These are phyloP conservation scores for Pycnonotus jocosus DNA, from an alignment of 2,113 vertebrate species.

Conservation along the genomic window DNA sequence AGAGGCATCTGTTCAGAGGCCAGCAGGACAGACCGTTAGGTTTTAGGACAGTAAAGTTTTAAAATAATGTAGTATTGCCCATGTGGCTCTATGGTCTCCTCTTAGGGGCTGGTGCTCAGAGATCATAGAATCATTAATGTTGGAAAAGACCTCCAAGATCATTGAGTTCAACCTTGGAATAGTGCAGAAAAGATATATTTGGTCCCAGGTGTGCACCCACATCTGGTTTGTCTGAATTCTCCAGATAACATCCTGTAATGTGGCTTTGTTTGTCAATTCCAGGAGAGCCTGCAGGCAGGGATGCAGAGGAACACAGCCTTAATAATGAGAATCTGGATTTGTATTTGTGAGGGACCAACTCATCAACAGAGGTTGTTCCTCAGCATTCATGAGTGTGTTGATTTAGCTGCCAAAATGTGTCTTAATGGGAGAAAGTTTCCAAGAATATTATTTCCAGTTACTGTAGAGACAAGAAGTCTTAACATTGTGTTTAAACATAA, in stretches of 20 bases:
- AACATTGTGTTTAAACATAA: not conserved
- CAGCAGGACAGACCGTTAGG: accelerated
- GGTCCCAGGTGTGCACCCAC: not conserved
- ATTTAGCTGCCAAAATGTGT: not conserved
- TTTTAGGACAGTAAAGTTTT: not conserved
- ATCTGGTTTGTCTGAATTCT: not conserved
- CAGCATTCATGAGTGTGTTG: not conserved
- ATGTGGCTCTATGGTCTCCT: accelerated
- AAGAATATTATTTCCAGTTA: not conserved
- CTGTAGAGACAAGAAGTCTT: not conserved
- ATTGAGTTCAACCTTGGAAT: not conserved
- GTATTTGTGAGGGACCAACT: not conserved
- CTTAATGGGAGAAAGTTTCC: not conserved
- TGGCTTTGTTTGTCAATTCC: not conserved
- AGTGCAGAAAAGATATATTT: not conserved
- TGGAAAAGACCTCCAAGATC: not conserved
- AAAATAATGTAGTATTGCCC: not conserved
- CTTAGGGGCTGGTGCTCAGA: not conserved
- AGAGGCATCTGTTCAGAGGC: not conserved
- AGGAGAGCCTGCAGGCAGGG: not conserved
- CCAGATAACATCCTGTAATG: not conserved
- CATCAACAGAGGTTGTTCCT: not conserved
- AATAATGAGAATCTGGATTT: not conserved
- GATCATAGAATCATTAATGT: not conserved
- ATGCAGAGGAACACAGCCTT: not conserved